These are phyloP conservation scores for Platygyra sinensis DNA, from an alignment of 64 coral and sea anemone genomes.

Conservation along the genomic window DNA sequence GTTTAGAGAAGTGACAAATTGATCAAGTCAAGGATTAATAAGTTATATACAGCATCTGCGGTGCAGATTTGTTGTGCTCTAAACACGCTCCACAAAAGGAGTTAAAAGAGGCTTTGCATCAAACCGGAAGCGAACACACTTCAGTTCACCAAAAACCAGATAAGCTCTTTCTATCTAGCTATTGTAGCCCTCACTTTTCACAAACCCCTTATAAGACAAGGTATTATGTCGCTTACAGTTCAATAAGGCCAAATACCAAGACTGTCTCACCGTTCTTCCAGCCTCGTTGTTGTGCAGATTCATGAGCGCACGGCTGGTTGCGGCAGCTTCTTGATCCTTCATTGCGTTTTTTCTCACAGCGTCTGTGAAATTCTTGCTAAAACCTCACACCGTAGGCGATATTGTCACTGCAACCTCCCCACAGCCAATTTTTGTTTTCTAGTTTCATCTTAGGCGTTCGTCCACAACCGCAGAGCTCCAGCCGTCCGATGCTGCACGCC, in stretches of 20 bases:
- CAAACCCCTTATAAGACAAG: neutral
- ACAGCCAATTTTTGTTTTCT: conserved; percentile 65
- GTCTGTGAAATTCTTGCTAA: conserved; percentile 68
- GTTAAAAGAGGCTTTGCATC: neutral
- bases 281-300: conserved; percentile 81
- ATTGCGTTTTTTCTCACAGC: conserved; percentile 32
- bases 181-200: too few species aligned
- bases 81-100: neutral
- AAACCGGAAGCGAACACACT: neutral
- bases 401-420: conserved; percentile 88
- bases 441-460: conserved; percentile 61
- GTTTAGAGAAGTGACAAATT: neutral
- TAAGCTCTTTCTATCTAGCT: neutral
- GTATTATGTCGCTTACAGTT: neutral
- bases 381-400: conserved; percentile 82
- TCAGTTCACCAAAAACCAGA: neutral
- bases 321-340: neutral
- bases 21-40: neutral
- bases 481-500: conserved; percentile 71
- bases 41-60: neutral
- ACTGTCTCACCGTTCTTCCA: conserved; percentile 66
- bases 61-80: neutral
- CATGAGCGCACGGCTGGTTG: conserved; percentile 49
- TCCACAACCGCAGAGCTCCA: conserved; percentile 77
- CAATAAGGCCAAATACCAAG: neutral